phyloP scores from a whole-genome alignment of 2,113 vertebrate genomes.

The Baryphthengus martii region DNA sequence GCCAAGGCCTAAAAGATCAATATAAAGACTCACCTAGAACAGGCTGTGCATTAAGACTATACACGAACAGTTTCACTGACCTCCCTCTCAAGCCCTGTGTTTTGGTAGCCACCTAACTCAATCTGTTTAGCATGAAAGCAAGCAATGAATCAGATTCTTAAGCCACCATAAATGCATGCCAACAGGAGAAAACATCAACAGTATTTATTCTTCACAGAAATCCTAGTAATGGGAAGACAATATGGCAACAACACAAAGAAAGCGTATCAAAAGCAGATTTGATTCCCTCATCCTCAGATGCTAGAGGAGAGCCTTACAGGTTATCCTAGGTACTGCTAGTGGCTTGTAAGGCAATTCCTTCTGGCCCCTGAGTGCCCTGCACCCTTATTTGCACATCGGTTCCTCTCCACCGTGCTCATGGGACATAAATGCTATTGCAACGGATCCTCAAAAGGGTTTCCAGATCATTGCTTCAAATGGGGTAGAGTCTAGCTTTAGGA shows the following conservation, averaged over 20 bases:
- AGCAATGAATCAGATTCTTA: neutral
- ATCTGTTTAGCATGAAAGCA: neutral
- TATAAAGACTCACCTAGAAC: neutral
- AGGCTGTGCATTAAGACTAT: neutral
- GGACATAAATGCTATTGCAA: neutral
- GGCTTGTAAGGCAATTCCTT: neutral
- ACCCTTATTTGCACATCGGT: neutral
- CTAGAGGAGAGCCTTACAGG: neutral
- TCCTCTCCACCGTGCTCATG: rapidly evolving
- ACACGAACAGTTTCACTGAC: neutral
- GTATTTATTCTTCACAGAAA: neutral
- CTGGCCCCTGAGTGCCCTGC: neutral
- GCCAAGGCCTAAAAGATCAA: neutral
- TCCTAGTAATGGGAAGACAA: neutral
- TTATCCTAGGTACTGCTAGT: neutral
- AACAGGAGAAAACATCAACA: neutral
- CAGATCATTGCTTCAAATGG: neutral
- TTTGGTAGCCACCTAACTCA: neutral
- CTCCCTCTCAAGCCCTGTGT: neutral
- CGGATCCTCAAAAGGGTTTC: neutral
- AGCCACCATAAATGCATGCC: neutral
- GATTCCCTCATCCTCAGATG: neutral
- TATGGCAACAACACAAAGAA: neutral
- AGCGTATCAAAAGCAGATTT: neutral
- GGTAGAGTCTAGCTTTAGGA: neutral